phyloP scores from a whole-genome alignment of 2,113 vertebrate genomes.

The Urocolius indicus region DNA sequence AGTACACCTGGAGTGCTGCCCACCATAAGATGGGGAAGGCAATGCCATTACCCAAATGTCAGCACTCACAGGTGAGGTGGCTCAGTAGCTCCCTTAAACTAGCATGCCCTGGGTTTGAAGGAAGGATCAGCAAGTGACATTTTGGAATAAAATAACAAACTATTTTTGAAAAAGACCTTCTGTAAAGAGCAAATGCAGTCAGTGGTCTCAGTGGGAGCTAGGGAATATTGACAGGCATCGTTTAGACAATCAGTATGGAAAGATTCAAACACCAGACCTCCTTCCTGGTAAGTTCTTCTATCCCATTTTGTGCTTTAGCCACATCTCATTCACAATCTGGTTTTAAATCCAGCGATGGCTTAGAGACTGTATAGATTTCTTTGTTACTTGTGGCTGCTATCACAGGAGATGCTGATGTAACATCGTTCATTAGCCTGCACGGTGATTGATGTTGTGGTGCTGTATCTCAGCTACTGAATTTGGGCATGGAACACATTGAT shows the following conservation, averaged over 20 bases:
- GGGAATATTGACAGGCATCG: not conserved
- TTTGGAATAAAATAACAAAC: not conserved
- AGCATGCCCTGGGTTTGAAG: not conserved
- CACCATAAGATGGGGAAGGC: not conserved
- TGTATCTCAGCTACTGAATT: not conserved
- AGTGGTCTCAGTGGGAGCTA: not conserved
- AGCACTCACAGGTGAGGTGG: not conserved
- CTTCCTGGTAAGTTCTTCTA: not conserved
- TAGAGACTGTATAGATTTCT: not conserved
- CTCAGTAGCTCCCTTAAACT: not conserved
- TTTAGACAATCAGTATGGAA: not conserved
- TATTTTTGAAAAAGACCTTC: not conserved
- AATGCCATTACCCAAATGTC: not conserved
- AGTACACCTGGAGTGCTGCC: not conserved
- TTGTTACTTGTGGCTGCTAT: not conserved
- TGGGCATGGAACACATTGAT: not conserved
- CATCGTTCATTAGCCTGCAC: not conserved
- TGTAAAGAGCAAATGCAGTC: not conserved
- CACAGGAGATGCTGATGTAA: not conserved
- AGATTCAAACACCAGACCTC: not conserved
- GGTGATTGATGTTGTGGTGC: accelerated
- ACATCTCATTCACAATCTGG: not conserved
- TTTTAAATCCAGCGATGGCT: not conserved
- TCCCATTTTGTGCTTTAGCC: not conserved
- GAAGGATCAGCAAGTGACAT: not conserved